Conservation (phyloP, 2,113 vertebrate species). For the Microcebus jonahi region DNA sequence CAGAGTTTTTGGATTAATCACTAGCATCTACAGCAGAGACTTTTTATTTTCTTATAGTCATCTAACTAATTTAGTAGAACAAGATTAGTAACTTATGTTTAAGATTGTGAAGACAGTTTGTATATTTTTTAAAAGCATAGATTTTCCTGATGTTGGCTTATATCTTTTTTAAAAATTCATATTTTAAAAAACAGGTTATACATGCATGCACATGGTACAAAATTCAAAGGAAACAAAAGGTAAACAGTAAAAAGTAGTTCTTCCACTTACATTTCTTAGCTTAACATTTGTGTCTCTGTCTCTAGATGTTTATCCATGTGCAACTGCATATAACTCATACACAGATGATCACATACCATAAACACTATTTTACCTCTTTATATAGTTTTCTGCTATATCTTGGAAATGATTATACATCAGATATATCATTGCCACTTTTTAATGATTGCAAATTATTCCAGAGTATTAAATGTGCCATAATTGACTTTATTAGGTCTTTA, state of each 20-base stretch:
- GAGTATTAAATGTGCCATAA: background rate
- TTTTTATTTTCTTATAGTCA: background rate
- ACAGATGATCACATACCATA: background rate
- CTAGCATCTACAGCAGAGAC: background rate
- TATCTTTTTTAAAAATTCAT: background rate
- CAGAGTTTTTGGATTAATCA: background rate
- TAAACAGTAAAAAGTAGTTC: background rate
- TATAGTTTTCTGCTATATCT: background rate
- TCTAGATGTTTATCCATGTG: background rate
- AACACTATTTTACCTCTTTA: background rate
- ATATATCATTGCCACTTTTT: background rate
- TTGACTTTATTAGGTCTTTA: background rate
- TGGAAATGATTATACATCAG: background rate
- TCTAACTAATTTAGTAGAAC: constrained; percentile 42
- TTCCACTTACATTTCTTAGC: background rate
- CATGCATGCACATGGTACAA: background rate
- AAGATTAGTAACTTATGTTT: constrained; percentile 56
- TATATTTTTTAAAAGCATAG: constrained; percentile 27
- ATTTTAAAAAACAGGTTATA: background rate
- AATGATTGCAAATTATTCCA: background rate
- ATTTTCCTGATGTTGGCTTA: background rate
- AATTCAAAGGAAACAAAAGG: background rate
- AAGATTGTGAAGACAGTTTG: constrained; percentile 27
- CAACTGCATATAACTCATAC: background rate
- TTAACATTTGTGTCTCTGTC: background rate